Percentiles rank a stretch among this genome's conserved stretches.
phyloP scores from a whole-genome alignment of 2,113 vertebrate species.

The Chaetodon trifascialis region DNA sequence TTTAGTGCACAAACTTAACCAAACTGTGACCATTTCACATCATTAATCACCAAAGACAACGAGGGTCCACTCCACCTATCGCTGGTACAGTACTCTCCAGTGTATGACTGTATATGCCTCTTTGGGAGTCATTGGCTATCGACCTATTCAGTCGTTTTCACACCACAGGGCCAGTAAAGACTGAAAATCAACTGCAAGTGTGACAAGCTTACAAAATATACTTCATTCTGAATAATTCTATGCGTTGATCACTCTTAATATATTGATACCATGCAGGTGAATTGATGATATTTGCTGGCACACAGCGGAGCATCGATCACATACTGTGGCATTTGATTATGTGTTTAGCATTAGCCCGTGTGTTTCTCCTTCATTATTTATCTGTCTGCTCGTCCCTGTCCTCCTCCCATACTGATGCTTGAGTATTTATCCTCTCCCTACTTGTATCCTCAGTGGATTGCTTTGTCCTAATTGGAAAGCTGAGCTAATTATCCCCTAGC shows the following conservation, averaged over 20 bases:
- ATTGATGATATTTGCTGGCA: neutral
- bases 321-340: slow-evolving; percentile 13
- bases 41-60: no score
- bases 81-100: no score
- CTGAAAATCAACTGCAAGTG: no score
- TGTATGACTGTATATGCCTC: no score
- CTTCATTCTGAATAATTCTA: neutral
- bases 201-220: neutral
- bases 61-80: no score
- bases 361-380: slow-evolving; percentile 46
- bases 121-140: no score
- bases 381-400: slow-evolving; percentile 44
- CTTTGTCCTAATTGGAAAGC: slow-evolving; percentile 82
- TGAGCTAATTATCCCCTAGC: slow-evolving; percentile 81
- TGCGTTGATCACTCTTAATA: neutral
- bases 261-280: neutral
- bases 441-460: slow-evolving; percentile 70
- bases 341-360: slow-evolving; percentile 25
- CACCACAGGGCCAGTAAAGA: neutral
- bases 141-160: no score
- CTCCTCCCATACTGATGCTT: slow-evolving; percentile 42
- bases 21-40: no score
- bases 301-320: neutral
- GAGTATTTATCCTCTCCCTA: slow-evolving; percentile 70
- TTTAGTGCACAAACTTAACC: no score